phyloP scores from a whole-genome alignment of 2,888 invertebrate species.

The Metalampra italica region DNA sequence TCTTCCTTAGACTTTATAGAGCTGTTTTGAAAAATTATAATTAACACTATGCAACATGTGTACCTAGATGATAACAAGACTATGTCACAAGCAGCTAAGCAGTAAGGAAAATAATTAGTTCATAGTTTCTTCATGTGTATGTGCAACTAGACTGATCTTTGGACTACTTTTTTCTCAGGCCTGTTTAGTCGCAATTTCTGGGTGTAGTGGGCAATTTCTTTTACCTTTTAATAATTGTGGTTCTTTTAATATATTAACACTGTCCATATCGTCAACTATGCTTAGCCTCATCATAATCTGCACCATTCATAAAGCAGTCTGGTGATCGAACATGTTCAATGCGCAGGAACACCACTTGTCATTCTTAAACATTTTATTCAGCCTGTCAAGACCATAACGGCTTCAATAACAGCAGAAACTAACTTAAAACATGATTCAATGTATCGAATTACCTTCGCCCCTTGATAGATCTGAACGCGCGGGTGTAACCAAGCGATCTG shows the following conservation, averaged over 20 bases:
- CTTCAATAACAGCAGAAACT: conserved; percentile 3
- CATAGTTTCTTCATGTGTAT: too few species aligned
- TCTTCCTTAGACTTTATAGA: conserved; percentile 70
- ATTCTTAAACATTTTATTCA: not conserved
- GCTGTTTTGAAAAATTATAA: conserved; percentile 27
- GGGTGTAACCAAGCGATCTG: conserved; percentile 61
- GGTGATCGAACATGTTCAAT: too few species aligned
- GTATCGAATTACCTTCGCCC: conserved; percentile 70
- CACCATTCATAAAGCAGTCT: too few species aligned
- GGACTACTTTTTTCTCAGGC: too few species aligned
- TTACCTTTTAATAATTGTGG: too few species aligned
- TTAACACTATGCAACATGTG: not conserved
- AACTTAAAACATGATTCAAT: conserved; percentile 28
- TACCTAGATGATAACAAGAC: not conserved
- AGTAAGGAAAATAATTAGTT: too few species aligned
- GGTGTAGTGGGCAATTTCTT: too few species aligned
- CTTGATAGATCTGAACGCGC: conserved; percentile 67
- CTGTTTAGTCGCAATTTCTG: too few species aligned
- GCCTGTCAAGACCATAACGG: not conserved
- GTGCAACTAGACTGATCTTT: too few species aligned
- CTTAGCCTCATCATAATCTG: not conserved
- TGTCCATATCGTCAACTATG: too few species aligned
- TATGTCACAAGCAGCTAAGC: not conserved
- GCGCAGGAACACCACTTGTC: not conserved
- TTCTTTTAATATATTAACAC: too few species aligned